Conservation (phyloP, 2,113 vertebrate genomes). For the Corythaeola cristata region DNA sequence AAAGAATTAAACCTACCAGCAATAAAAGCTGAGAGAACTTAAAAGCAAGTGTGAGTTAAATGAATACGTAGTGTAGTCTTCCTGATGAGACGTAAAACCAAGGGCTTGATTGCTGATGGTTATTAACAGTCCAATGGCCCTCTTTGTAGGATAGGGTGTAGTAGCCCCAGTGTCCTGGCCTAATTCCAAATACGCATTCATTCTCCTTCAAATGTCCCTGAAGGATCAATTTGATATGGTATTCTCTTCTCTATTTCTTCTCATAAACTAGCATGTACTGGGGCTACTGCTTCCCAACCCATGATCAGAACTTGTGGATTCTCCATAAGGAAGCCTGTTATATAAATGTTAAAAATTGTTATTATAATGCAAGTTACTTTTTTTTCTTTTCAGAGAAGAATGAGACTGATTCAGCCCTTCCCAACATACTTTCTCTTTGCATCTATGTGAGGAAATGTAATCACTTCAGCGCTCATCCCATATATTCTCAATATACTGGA, state of each 20-base stretch:
- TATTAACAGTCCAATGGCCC: constrained; percentile 25
- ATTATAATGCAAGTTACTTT: not conserved
- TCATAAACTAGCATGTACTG: not conserved
- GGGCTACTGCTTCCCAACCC: not conserved
- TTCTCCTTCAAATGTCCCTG: constrained; percentile 32
- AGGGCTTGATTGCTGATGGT: not conserved
- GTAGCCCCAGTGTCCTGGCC: not conserved
- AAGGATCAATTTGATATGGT: constrained; percentile 22
- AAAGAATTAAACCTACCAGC: not conserved
- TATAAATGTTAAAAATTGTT: not conserved
- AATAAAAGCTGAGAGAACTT: not conserved
- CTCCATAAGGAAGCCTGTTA: not conserved
- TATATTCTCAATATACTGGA: not conserved
- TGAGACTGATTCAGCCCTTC: not conserved
- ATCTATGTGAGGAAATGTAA: not conserved
- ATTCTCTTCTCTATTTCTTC: not conserved
- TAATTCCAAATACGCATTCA: constrained; percentile 8
- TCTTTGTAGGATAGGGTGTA: not conserved
- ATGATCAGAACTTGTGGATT: not conserved
- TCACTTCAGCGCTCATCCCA: not conserved
- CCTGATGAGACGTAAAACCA: not conserved
- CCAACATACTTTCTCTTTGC: not conserved
- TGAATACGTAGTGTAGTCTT: not conserved
- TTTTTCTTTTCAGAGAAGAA: not conserved
- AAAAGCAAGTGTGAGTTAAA: not conserved